Conservation (phyloP, 2,797 vertebrate species). For the Echiichthys vipera region DNA sequence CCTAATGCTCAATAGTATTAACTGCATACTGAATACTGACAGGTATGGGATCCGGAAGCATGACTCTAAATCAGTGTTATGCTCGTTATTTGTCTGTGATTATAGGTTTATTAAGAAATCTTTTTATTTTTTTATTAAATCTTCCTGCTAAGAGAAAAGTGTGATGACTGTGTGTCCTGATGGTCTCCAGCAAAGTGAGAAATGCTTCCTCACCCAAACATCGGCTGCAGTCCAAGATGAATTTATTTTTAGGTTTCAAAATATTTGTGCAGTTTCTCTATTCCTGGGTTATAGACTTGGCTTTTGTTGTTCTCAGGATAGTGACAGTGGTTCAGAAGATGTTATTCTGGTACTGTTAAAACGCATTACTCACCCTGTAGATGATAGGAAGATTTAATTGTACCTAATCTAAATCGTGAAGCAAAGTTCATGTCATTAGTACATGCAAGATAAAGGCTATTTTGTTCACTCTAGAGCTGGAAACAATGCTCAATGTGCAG, state of each 20-base stretch:
- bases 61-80: neutral
- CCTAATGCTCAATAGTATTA: neutral
- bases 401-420: neutral
- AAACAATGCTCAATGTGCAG: neutral
- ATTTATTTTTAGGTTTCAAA: conserved; percentile 64
- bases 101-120: conserved; percentile 4
- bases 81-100: conserved; percentile 8
- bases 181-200: conserved; percentile 61
- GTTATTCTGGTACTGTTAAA: neutral
- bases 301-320: conserved; percentile 27
- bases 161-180: conserved; percentile 51
- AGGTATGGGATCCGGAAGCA: neutral
- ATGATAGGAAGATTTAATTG: neutral
- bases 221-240: conserved; percentile 51
- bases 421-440: neutral
- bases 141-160: conserved; percentile 20
- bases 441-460: neutral
- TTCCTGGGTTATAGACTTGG: conserved; percentile 26
- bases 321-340: conserved; percentile 16
- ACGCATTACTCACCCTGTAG: neutral
- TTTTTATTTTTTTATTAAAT: neutral
- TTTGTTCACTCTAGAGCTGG: conserved; percentile 4
- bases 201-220: conserved; percentile 58
- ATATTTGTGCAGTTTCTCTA: conserved; percentile 49
- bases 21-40: neutral